Base-by-base conservation (phyloP, 2,797 vertebrate species). In the Danionella dracula region DNA sequence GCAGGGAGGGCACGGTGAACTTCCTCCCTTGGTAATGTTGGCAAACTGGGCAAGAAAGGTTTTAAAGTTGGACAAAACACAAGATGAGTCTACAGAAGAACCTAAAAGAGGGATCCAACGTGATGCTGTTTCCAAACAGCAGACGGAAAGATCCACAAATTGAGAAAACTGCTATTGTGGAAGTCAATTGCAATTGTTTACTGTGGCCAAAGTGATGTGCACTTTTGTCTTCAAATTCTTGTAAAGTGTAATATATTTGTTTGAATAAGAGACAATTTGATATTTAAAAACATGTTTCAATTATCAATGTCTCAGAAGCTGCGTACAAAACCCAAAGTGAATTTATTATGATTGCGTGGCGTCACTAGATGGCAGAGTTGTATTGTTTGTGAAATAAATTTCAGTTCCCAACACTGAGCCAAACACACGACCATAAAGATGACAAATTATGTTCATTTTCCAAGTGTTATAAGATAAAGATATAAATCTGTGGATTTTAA, bases 341-440 rank as follows among this genome's bases (percentile, higher is more conserved):
- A n/a, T n/a, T n/a, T n/a, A 27, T 27, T 6, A 8, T 35, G 35
- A 7, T 15, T 38, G 1, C 11, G 4, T 13, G 11, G 10, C 4
- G 23, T 31, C 70, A 45, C 70, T 71, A 66, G 70, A 61, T 66
- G 70, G 63, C 70, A 49, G 55, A 34, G 12, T 71, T 61, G 44
- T 32, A 40, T 41, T 16, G 1, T 31, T 9, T 31, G 5, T 37
- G 10, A 5, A 10, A 8, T 6, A 8, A 15, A 15, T 1, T 5
- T 37, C n/a, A n/a, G n/a, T n/a, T n/a, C n/a, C n/a, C n/a, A n/a
- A n/a, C n/a, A n/a, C n/a, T n/a, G n/a, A n/a, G n/a, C n/a, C n/a
- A 6, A 27, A 27, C 23, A 27, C 6, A 6, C 6, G 23, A 27
- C 23, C n/a, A n/a, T 27, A 27, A 27, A 27, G 23, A 3, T 3